These are phyloP conservation scores for Cryptotermes secundus DNA, from an alignment of 1,140 invertebrate genomes.

Conservation along the genomic window DNA sequence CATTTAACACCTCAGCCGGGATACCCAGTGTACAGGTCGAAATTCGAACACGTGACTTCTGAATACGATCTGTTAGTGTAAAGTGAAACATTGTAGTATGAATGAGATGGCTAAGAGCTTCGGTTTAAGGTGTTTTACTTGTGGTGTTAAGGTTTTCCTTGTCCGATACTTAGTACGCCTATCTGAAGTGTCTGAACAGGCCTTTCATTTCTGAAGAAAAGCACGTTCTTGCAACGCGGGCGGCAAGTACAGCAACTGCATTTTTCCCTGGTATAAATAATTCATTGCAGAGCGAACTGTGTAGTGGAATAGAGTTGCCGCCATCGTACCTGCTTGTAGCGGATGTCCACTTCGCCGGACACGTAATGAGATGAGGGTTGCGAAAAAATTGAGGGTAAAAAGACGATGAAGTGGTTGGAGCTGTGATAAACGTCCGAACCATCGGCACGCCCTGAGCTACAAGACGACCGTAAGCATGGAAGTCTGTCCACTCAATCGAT, in stretches of 20 bases:
- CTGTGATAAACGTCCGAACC: background rate
- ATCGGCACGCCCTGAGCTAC: background rate
- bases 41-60: too few relatives aligned
- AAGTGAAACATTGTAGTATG: too few relatives aligned
- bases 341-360: background rate
- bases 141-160: too few relatives aligned
- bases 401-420: too few relatives aligned
- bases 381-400: background rate
- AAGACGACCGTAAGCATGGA: background rate
- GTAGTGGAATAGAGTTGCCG: background rate
- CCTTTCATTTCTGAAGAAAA: too few relatives aligned
- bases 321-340: conserved; percentile 1
- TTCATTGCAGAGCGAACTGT: background rate
- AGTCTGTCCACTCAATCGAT: background rate
- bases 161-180: too few relatives aligned
- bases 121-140: too few relatives aligned
- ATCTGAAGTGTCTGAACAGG: too few relatives aligned
- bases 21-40: too few relatives aligned
- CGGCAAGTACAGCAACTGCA: background rate
- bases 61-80: too few relatives aligned
- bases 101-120: too few relatives aligned
- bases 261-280: background rate
- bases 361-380: background rate
- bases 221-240: background rate
- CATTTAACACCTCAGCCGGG: too few relatives aligned